Percentiles rank a stretch among this genome's conserved stretches.
phyloP scores from a whole-genome alignment of 2,797 vertebrate genomes.

The Amphiprion clarkii region DNA sequence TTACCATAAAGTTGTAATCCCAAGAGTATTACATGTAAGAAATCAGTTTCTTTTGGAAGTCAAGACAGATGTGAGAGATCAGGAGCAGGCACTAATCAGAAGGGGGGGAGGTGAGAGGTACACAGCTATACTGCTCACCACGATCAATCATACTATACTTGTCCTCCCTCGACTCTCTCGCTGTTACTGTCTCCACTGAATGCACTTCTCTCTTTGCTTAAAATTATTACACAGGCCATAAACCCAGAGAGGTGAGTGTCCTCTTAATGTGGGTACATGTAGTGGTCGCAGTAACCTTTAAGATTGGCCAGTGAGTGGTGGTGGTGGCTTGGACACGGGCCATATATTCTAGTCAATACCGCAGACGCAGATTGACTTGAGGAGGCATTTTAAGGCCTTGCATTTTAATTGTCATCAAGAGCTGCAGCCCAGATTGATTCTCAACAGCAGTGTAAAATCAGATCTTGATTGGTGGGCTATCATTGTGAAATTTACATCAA shows the following conservation, averaged over 20 bases:
- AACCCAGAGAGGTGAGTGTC: conserved; percentile 82
- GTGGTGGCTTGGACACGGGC: conserved; percentile 75
- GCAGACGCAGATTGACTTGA: conserved; percentile 70
- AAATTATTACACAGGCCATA: conserved; percentile 86
- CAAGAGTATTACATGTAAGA: conserved; percentile 57
- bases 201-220: conserved; percentile 84
- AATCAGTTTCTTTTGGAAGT: conserved; percentile 73
- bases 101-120: conserved; percentile 75
- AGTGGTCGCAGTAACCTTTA: conserved; percentile 85
- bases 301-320: conserved; percentile 72
- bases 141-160: conserved; percentile 85
- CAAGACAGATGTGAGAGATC: conserved; percentile 84
- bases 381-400: conserved; percentile 72
- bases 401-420: conserved; percentile 76
- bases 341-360: conserved; percentile 80
- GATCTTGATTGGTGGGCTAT: conserved; percentile 47
- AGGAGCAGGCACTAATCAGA: conserved; percentile 77
- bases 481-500: conserved; percentile 27
- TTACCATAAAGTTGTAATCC: conserved; percentile 62
- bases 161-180: conserved; percentile 82
- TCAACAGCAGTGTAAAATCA: conserved; percentile 45
- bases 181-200: conserved; percentile 84
- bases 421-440: conserved; percentile 69
- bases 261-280: conserved; percentile 84
- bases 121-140: conserved; percentile 78